Conservation (phyloP, 1,140 invertebrate genomes). For the Aethina tumida region DNA sequence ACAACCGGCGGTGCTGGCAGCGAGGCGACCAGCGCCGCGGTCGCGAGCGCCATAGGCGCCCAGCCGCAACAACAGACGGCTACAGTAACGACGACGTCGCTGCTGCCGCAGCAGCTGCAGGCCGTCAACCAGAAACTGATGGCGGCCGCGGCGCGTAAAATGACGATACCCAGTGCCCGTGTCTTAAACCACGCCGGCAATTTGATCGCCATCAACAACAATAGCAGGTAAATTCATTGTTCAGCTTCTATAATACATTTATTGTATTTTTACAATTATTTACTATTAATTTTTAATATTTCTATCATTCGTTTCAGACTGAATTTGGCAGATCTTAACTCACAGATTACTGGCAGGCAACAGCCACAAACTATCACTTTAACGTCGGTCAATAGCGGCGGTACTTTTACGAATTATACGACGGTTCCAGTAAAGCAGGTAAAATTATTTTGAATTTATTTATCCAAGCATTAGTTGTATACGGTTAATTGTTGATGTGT, state of each 20-base stretch:
- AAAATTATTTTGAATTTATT: neutral
- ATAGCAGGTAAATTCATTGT: too few relatives aligned
- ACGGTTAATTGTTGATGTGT: neutral
- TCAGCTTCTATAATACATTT: too few relatives aligned
- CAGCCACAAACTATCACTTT: conserved; percentile 32
- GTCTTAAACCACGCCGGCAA: conserved; percentile 39
- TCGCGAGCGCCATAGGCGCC: conserved; percentile 34
- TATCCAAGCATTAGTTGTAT: too few relatives aligned
- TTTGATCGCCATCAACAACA: conserved; percentile 38
- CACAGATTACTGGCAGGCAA: conserved; percentile 9
- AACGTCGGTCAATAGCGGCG: conserved; percentile 25
- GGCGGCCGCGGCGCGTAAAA: conserved; percentile 25
- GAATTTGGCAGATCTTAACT: conserved; percentile 27
- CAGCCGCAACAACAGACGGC: too few relatives aligned
- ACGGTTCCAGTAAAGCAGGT: conserved; percentile 28
- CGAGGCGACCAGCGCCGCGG: conserved; percentile 33
- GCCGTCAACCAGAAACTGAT: conserved; percentile 29
- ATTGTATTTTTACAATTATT: too few relatives aligned
- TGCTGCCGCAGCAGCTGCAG: conserved; percentile 31
- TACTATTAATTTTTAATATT: too few relatives aligned
- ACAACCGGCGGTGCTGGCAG: conserved; percentile 54
- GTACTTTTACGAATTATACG: conserved; percentile 25
- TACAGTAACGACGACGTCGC: too few relatives aligned
- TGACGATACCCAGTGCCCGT: conserved; percentile 30
- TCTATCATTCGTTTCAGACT: too few relatives aligned